A percentile compares a stretch with the other conserved stretches of the same genome.
These are phyloP conservation scores for Andrena haemorrhoa DNA, from an alignment of 2,888 invertebrate genomes.

Conservation along the genomic window DNA sequence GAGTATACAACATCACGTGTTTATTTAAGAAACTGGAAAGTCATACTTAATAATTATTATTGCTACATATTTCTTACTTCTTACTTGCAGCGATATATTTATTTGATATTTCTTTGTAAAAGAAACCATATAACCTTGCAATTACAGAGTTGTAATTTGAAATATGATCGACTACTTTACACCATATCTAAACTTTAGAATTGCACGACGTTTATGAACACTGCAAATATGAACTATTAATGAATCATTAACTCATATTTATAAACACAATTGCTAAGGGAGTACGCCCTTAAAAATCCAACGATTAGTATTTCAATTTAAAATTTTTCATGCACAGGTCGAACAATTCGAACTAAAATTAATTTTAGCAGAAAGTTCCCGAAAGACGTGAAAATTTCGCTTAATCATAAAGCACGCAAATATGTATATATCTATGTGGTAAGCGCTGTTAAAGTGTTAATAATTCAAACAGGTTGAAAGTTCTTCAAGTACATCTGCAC, in stretches of 20 bases:
- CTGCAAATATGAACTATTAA: constrained; percentile 27
- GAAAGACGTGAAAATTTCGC: constrained; percentile 15
- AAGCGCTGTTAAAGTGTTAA: constrained; percentile 34
- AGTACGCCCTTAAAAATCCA: constrained; percentile 26
- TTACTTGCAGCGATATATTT: constrained; percentile 11
- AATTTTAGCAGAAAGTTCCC: constrained; percentile 49
- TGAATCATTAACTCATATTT: constrained; percentile 25
- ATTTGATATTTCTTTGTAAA: not conserved
- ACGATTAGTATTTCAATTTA: constrained; percentile 12
- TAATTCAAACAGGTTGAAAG: constrained; percentile 21
- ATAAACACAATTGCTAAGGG: constrained; percentile 20
- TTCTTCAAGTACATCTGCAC: constrained; percentile 18
- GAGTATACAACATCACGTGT: constrained; percentile 33
- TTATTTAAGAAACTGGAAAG: constrained; percentile 16
- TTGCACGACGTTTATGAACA: constrained; percentile 22
- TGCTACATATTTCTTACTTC: constrained; percentile 9
- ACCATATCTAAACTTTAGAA: constrained; percentile 1
- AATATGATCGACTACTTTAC: constrained; percentile 4
- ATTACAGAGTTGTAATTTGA: not conserved
- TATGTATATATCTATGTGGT: constrained; percentile 43
- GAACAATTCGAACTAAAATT: constrained; percentile 56
- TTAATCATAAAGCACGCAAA: constrained; percentile 25
- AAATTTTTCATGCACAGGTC: constrained; percentile 21
- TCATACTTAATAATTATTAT: constrained; percentile 21
- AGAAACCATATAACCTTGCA: constrained; percentile 14